These are phyloP conservation scores for Diprion similis DNA, from an alignment of 1,140 invertebrate genomes.

Conservation along the genomic window DNA sequence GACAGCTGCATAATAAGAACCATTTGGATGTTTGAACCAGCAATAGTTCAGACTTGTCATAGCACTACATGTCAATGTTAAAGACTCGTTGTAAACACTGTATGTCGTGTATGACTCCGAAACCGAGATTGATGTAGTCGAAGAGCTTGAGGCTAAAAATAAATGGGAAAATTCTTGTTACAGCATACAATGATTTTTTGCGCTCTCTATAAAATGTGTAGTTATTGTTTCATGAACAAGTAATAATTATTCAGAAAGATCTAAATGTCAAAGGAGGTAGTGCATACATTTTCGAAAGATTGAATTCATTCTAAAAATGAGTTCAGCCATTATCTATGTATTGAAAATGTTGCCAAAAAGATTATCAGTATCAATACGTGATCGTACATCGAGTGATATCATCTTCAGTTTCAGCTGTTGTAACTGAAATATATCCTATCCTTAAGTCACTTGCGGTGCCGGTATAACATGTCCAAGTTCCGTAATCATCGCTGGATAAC, in stretches of 20 bases:
- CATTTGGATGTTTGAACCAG: slow-evolving; percentile 11
- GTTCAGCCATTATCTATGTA: too few relatives aligned
- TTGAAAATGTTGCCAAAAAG: too few relatives aligned
- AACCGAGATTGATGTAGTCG: neutral
- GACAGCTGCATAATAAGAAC: neutral
- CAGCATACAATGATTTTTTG: neutral
- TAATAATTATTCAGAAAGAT: neutral
- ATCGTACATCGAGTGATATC: neutral
- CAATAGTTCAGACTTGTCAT: slow-evolving; percentile 5
- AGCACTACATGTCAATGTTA: neutral
- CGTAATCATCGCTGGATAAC: neutral
- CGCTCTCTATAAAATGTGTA: neutral
- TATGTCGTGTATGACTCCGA: slow-evolving; percentile 5
- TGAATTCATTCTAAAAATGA: too few relatives aligned
- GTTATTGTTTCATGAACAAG: neutral
- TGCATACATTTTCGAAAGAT: too few relatives aligned
- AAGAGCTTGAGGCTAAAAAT: too few relatives aligned
- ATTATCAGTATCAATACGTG: neutral
- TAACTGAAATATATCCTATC: neutral
- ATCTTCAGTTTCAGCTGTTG: neutral
- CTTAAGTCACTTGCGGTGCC: neutral
- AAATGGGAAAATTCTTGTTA: neutral
- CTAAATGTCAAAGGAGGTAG: too few relatives aligned
- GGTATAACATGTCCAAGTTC: slow-evolving; percentile 4
- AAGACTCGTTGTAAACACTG: neutral